A percentile compares a stretch with the other conserved stretches of the same genome.
These are phyloP conservation scores for Ceratina australensis DNA, from an alignment of 1,140 invertebrate species.

Conservation along the genomic window DNA sequence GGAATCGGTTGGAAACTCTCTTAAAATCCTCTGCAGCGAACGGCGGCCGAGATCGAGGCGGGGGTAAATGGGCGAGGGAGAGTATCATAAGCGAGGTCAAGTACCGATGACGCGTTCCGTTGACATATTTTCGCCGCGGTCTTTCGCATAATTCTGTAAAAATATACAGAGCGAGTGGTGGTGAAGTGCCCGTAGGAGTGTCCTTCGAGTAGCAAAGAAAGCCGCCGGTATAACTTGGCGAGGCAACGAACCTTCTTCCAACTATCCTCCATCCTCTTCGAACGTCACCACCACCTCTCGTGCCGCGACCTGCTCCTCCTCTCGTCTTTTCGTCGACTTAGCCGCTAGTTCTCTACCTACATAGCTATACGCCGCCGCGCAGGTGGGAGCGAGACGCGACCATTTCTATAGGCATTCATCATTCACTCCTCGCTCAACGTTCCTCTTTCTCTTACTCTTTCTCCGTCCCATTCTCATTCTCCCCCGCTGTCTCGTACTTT, in stretches of 20 bases:
- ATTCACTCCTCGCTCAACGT: slow-evolving; percentile 64
- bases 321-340: slow-evolving; percentile 62
- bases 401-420: slow-evolving; percentile 74
- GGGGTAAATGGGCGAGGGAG: background rate
- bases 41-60: background rate
- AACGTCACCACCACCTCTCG: slow-evolving; percentile 41
- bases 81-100: slow-evolving; percentile 51
- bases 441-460: slow-evolving; percentile 7
- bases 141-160: slow-evolving; percentile 51
- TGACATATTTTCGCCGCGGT: slow-evolving; percentile 45
- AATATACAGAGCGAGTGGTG: slow-evolving; percentile 44
- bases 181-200: slow-evolving; percentile 37
- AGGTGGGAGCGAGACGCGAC: slow-evolving; percentile 60
- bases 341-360: slow-evolving; percentile 43
- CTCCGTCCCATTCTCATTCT: background rate
- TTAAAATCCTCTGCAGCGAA: background rate
- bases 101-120: slow-evolving; percentile 38
- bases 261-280: slow-evolving; percentile 29
- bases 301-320: slow-evolving; percentile 55
- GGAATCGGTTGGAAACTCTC: background rate
- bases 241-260: slow-evolving; percentile 57
- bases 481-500: slow-evolving; percentile 2
- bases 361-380: slow-evolving; percentile 34
- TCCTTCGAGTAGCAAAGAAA: slow-evolving; percentile 43
- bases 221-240: slow-evolving; percentile 46